These are phyloP conservation scores for Cavia porcellus DNA, from an alignment of 2,113 vertebrate genomes.

Conservation along the genomic window DNA sequence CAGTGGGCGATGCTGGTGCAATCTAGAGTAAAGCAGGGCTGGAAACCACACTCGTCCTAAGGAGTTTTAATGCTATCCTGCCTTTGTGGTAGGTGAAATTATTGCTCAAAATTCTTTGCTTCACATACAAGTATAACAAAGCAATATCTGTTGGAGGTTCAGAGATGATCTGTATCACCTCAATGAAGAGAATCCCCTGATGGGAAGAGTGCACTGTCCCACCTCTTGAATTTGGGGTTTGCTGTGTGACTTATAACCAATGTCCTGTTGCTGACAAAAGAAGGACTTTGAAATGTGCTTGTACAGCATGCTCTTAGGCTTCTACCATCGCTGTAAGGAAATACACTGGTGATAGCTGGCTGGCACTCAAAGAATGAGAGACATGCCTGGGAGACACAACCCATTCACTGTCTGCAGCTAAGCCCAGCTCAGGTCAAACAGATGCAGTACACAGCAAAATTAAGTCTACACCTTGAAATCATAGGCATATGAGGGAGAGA, in stretches of 20 bases:
- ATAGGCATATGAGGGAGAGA: background rate
- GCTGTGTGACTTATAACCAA: background rate
- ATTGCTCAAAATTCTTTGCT: background rate
- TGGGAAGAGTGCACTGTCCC: background rate
- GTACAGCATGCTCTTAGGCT: background rate
- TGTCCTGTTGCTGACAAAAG: background rate
- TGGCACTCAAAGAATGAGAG: background rate
- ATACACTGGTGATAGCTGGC: background rate
- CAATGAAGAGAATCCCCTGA: background rate
- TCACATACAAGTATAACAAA: background rate
- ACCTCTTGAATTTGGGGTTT: background rate
- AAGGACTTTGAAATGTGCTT: background rate
- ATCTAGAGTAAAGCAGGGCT: background rate
- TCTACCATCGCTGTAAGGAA: background rate
- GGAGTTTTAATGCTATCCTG: background rate
- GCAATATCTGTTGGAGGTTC: background rate
- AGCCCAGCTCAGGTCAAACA: background rate
- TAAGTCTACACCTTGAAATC: background rate
- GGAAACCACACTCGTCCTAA: background rate
- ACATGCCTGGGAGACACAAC: background rate
- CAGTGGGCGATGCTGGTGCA: accelerated
- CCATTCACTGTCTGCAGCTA: background rate
- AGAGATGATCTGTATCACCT: background rate
- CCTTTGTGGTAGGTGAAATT: background rate
- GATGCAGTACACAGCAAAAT: no score